Evolutionary conservation across 2,888 invertebrate genomes (phyloP).

Genomic region (Troides aeacus): DNA sequence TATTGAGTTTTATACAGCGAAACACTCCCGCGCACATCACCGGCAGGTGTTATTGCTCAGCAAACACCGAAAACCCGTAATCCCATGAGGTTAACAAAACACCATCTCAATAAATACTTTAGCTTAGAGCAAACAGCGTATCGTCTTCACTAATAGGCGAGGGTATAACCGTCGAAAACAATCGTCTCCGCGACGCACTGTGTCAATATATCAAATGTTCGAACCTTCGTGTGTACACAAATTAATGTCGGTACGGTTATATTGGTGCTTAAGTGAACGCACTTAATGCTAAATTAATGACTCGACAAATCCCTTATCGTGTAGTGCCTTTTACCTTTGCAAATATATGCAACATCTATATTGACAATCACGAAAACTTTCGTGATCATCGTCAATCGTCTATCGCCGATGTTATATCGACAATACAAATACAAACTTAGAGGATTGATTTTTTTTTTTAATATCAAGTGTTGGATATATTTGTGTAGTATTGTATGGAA

Average conservation of each 20-base stretch:
- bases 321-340: slow-evolving; percentile 20
- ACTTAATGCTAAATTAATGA: slow-evolving; percentile 25
- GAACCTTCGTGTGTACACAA: slow-evolving; percentile 38
- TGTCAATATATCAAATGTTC: slow-evolving; percentile 56
- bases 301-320: slow-evolving; percentile 26
- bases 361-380: neutral
- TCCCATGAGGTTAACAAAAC: slow-evolving; percentile 76
- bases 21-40: slow-evolving; percentile 34
- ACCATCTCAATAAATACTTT: slow-evolving; percentile 72
- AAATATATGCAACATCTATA: slow-evolving; percentile 11
- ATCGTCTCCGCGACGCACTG: slow-evolving; percentile 55
- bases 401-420: too few species aligned
- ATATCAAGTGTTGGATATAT: too few species aligned
- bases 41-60: slow-evolving; percentile 70
- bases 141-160: slow-evolving; percentile 67
- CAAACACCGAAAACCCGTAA: slow-evolving; percentile 73
- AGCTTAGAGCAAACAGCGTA: slow-evolving; percentile 59
- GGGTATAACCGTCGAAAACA: slow-evolving; percentile 64
- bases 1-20: slow-evolving; percentile 2
- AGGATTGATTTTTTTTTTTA: too few species aligned
- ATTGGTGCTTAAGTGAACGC: slow-evolving; percentile 23
- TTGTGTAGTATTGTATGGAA: too few species aligned
- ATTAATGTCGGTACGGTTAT: slow-evolving; percentile 29
- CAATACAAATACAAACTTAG: too few species aligned
- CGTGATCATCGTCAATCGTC: neutral